phyloP scores from a whole-genome alignment of 2,113 vertebrate species.

The Collichthys lucidus region DNA sequence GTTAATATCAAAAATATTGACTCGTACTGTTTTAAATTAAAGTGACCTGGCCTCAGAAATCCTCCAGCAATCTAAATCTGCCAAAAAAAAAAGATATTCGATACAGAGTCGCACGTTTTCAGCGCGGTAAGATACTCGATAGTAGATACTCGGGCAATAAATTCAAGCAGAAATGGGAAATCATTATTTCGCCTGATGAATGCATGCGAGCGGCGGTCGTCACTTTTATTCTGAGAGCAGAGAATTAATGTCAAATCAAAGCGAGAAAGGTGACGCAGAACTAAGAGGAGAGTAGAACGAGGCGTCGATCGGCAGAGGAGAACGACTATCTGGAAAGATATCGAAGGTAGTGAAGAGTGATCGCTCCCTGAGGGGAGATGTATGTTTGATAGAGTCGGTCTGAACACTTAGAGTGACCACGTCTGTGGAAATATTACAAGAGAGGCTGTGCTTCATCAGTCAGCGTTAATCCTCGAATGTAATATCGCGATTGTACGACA shows the following conservation, averaged over 20 bases:
- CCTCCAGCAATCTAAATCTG: background rate
- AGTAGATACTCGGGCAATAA: background rate
- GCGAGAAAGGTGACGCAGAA: conserved; percentile 36
- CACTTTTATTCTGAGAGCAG: conserved; percentile 18
- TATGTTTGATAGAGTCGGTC: conserved; percentile 27
- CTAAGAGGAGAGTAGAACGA: conserved; percentile 8
- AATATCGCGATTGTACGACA: too few species aligned
- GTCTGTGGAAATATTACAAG: background rate
- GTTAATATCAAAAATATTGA: background rate
- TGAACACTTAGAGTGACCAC: conserved; percentile 5
- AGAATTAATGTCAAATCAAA: conserved; percentile 46
- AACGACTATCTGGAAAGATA: conserved; percentile 35
- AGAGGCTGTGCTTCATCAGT: too few species aligned
- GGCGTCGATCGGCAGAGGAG: conserved; percentile 44
- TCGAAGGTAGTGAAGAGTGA: conserved; percentile 46
- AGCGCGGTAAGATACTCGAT: background rate
- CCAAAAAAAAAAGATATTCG: background rate
- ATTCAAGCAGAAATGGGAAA: conserved; percentile 32
- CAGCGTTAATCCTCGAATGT: too few species aligned
- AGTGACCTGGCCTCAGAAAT: background rate
- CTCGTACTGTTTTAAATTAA: background rate
- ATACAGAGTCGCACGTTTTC: background rate
- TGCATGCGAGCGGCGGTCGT: background rate
- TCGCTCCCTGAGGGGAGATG: conserved; percentile 45
- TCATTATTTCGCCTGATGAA: conserved; percentile 48